Conservation (phyloP, 2,797 vertebrate species). For the Gallinago stenura region DNA sequence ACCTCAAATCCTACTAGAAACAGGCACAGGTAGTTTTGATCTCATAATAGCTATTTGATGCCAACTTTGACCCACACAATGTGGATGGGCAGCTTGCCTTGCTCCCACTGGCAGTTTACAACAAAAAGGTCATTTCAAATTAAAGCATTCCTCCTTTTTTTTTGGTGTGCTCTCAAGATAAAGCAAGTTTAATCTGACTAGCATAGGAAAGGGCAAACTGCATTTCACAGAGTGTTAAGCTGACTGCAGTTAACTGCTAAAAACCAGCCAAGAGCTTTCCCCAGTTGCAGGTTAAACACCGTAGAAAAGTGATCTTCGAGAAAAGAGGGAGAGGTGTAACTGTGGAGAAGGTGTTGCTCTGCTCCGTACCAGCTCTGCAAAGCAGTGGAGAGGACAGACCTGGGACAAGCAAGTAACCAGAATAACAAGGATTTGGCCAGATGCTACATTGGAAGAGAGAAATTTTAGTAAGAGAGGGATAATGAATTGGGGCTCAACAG, state of each 20-base stretch:
- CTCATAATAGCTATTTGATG: not conserved
- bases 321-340: not conserved
- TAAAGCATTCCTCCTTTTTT: not conserved
- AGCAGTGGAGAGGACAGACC: not conserved
- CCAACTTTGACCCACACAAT: not conserved
- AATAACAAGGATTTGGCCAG: not conserved
- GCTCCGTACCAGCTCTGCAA: conserved; percentile 9
- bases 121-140: conserved; percentile 1
- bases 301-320: not conserved
- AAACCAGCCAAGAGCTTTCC: not conserved
- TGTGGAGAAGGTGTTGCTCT: not conserved
- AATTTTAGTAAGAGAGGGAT: not conserved
- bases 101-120: not conserved
- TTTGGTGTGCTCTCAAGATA: not conserved
- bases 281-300: not conserved
- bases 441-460: not conserved
- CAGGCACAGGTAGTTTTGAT: not conserved
- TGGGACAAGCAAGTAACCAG: not conserved
- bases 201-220: conserved; percentile 34
- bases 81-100: not conserved
- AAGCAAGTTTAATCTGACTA: conserved; percentile 5
- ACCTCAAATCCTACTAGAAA: not conserved
- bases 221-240: conserved; percentile 1
- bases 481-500: not conserved
- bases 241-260: conserved; percentile 27